A percentile compares a stretch with the other conserved stretches of the same genome.
These are phyloP conservation scores for Ophioderma brevispina DNA, from an alignment of 35 echinoderm and acorn worm species.

Conservation along the genomic window DNA sequence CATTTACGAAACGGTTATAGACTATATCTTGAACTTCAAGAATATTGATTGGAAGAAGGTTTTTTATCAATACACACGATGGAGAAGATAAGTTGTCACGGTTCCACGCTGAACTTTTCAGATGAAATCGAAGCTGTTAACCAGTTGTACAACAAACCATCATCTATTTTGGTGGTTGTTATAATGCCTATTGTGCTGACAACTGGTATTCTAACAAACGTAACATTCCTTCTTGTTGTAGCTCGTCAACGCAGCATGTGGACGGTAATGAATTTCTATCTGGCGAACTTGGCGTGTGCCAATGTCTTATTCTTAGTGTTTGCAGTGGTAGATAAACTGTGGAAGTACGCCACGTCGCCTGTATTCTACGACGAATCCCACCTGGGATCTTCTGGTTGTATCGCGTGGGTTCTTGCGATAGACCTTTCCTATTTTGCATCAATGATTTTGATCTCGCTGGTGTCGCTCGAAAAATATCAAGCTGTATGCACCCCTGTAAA, in stretches of 20 bases:
- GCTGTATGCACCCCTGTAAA: slow-evolving; percentile 58
- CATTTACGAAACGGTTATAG: too few relatives aligned
- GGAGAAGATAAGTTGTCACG: too few relatives aligned
- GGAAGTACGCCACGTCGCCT: slow-evolving; percentile 15
- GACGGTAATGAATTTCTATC: slow-evolving; percentile 70
- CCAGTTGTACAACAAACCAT: background rate
- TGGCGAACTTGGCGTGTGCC: slow-evolving; percentile 57
- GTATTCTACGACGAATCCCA: background rate
- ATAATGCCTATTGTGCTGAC: slow-evolving; percentile 44
- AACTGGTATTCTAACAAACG: slow-evolving; percentile 52
- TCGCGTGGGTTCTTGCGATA: background rate
- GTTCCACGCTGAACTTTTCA: too few relatives aligned
- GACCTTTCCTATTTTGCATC: slow-evolving; percentile 47
- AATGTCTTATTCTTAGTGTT: slow-evolving; percentile 63
- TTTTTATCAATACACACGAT: too few relatives aligned
- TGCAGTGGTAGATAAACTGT: slow-evolving; percentile 63
- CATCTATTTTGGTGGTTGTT: background rate
- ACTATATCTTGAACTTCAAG: too few relatives aligned
- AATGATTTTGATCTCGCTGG: slow-evolving; percentile 34
- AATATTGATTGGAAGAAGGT: too few relatives aligned
- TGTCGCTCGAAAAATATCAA: slow-evolving; percentile 61
- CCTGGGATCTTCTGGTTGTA: background rate
- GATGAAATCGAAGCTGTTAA: background rate
- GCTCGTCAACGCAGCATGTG: slow-evolving; percentile 56
- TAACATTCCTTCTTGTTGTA: slow-evolving; percentile 66